Percentiles rank a stretch among this genome's conserved stretches.
These are phyloP conservation scores for Siniperca scherzeri DNA, from an alignment of 2,797 vertebrate species.

Conservation along the genomic window DNA sequence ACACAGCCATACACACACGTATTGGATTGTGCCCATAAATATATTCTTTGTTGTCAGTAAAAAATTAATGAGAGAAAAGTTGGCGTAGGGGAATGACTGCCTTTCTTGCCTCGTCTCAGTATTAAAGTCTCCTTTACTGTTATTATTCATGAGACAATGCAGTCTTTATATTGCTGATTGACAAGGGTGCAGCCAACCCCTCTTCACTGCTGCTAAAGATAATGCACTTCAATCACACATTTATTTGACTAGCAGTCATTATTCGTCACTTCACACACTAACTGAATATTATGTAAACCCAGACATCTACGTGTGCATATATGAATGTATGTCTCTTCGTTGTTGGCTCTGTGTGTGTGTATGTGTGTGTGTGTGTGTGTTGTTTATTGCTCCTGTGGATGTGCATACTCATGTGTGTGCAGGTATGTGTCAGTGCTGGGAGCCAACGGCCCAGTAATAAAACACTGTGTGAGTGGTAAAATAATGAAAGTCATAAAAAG, in stretches of 20 bases:
- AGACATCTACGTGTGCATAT: conserved; percentile 19
- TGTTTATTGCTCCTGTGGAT: conserved; percentile 45
- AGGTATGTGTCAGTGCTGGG: conserved; percentile 49
- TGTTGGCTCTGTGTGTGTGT: neutral
- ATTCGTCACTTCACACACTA: conserved; percentile 45
- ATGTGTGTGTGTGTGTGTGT: conserved; percentile 17
- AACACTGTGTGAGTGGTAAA: conserved; percentile 70
- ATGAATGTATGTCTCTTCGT: conserved; percentile 6
- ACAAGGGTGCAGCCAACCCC: conserved; percentile 51
- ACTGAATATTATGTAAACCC: conserved; percentile 58
- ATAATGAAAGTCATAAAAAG: conserved; percentile 84
- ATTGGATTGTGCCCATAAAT: conserved; percentile 51
- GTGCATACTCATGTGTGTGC: neutral
- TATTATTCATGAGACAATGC: conserved; percentile 63
- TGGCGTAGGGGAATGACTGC: conserved; percentile 42
- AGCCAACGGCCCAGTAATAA: conserved; percentile 65
- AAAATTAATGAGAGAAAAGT: conserved; percentile 56
- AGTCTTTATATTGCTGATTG: conserved; percentile 60
- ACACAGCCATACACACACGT: conserved; percentile 24
- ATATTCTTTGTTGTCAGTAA: conserved; percentile 53
- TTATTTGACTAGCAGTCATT: conserved; percentile 60
- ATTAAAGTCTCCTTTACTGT: conserved; percentile 63
- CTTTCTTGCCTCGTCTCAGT: conserved; percentile 25
- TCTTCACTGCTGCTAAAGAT: conserved; percentile 57
- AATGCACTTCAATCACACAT: conserved; percentile 60